Percentiles rank a stretch among this genome's conserved stretches.
Evolutionary conservation across 2,113 vertebrate species (phyloP).

Genomic region (Burhinus oedicnemus): DNA sequence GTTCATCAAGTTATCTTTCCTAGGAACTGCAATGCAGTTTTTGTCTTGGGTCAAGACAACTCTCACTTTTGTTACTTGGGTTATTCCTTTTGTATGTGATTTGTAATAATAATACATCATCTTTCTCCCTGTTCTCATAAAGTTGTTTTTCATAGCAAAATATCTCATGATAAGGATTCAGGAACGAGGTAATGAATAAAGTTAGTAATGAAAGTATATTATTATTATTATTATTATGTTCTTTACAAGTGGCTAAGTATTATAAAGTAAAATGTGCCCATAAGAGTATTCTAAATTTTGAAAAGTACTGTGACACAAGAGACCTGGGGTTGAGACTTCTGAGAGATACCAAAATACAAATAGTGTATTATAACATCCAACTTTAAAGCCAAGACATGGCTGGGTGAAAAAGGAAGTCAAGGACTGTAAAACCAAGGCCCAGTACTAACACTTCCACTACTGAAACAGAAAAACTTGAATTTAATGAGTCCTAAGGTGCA

Average conservation of each 20-base stretch:
- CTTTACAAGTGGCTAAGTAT: not conserved
- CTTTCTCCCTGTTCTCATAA: not conserved
- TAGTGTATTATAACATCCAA: not conserved
- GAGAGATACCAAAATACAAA: not conserved
- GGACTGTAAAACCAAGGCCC: not conserved
- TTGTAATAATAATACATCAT: not conserved
- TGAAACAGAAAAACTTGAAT: not conserved
- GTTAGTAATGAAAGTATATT: not conserved
- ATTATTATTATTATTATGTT: not conserved
- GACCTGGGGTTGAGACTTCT: not conserved
- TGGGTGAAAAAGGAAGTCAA: not conserved
- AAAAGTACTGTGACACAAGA: not conserved
- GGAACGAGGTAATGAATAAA: not conserved
- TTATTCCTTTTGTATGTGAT: not conserved
- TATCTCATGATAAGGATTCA: not conserved
- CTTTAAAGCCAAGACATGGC: not conserved
- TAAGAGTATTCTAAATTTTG: not conserved
- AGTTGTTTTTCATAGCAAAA: not conserved
- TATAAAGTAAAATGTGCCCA: not conserved
- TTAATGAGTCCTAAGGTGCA: not conserved
- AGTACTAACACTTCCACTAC: not conserved
- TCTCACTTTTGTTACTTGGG: not conserved
- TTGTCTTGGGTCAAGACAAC: not conserved
- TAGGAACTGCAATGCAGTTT: not conserved
- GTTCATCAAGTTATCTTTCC: not conserved